These are phyloP conservation scores for Phania funesta DNA, from an alignment of 2,888 invertebrate species.

Conservation along the genomic window DNA sequence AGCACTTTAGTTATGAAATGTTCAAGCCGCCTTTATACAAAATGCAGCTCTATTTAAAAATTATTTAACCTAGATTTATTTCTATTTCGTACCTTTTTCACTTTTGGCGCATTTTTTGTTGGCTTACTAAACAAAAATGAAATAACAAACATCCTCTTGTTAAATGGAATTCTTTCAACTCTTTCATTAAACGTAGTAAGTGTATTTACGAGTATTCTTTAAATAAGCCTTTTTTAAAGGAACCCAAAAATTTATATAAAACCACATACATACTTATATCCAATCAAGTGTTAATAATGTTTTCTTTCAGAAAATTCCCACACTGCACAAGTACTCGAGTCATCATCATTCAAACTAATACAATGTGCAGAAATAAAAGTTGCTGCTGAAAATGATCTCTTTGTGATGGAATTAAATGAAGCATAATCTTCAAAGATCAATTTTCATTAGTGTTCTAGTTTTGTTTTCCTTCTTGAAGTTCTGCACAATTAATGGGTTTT, in stretches of 20 bases:
- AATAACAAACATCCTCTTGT: slow-evolving; percentile 19
- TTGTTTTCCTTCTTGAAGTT: slow-evolving; percentile 19
- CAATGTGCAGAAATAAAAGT: neutral
- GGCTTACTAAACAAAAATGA: slow-evolving; percentile 21
- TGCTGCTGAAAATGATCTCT: slow-evolving; percentile 34
- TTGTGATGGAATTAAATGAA: slow-evolving; percentile 41
- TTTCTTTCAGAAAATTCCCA: slow-evolving; percentile 54
- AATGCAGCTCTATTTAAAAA: slow-evolving; percentile 4
- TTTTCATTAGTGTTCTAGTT: slow-evolving; percentile 34
- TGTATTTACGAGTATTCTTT: neutral
- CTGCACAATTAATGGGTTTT: slow-evolving; percentile 24
- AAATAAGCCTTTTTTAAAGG: neutral
- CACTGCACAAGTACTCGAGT: slow-evolving; percentile 47
- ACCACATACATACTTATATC: slow-evolving; percentile 59
- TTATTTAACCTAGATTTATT: slow-evolving; percentile 51
- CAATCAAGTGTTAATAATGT: slow-evolving; percentile 58
- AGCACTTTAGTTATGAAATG: neutral
- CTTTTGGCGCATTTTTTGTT: slow-evolving; percentile 62
- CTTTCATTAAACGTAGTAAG: neutral
- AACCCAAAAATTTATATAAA: slow-evolving; percentile 36
- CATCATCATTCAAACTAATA: slow-evolving; percentile 23
- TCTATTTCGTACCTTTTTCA: slow-evolving; percentile 58
- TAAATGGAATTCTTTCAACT: slow-evolving; percentile 12
- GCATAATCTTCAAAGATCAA: slow-evolving; percentile 36
- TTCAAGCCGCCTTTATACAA: neutral